Percentiles rank a stretch among this genome's conserved stretches.
Evolutionary conservation across 1,140 invertebrate genomes (phyloP).

Genomic region (Notospermus geniculatus): DNA sequence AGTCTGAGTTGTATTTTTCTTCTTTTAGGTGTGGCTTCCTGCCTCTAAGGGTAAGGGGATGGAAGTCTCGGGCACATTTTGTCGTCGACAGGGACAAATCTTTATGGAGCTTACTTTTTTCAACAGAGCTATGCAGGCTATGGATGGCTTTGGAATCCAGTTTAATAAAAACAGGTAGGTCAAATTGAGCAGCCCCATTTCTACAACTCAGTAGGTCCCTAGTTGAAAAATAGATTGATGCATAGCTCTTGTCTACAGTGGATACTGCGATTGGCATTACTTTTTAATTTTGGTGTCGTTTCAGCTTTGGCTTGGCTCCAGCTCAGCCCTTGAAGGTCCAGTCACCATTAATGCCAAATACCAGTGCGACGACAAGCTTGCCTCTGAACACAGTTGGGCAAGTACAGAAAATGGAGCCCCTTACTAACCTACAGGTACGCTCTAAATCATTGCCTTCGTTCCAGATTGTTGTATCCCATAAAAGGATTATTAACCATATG

Average conservation of each 20-base stretch:
- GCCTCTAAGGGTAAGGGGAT: conserved; percentile 96
- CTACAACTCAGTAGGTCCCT: too few species aligned
- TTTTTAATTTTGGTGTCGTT: conserved; percentile 13
- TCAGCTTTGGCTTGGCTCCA: conserved; percentile 89
- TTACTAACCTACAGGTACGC: conserved; percentile 86
- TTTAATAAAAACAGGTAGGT: conserved; percentile 89
- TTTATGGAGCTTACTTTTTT: conserved; percentile 95
- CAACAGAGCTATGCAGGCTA: conserved; percentile 98
- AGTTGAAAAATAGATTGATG: too few species aligned
- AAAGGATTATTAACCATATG: too few species aligned
- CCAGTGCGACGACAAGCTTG: conserved; percentile 75
- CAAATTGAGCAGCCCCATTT: conserved; percentile 7
- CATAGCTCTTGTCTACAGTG: too few species aligned
- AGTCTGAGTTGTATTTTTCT: too few species aligned
- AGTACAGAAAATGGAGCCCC: conserved; percentile 94
- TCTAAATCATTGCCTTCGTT: too few species aligned
- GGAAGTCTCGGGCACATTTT: conserved; percentile 95
- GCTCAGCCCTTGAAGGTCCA: conserved; percentile 75
- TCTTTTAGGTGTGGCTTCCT: conserved; percentile 76
- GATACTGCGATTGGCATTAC: conserved; percentile 8
- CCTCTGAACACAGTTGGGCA: conserved; percentile 81
- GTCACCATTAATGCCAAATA: conserved; percentile 79
- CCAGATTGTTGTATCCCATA: too few species aligned
- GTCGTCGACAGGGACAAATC: conserved; percentile 79
- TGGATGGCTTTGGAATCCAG: conserved; percentile 95